These are phyloP conservation scores for Actinopyga echinites DNA, from an alignment of 53 echinoderm and acorn worm genomes.

Conservation along the genomic window DNA sequence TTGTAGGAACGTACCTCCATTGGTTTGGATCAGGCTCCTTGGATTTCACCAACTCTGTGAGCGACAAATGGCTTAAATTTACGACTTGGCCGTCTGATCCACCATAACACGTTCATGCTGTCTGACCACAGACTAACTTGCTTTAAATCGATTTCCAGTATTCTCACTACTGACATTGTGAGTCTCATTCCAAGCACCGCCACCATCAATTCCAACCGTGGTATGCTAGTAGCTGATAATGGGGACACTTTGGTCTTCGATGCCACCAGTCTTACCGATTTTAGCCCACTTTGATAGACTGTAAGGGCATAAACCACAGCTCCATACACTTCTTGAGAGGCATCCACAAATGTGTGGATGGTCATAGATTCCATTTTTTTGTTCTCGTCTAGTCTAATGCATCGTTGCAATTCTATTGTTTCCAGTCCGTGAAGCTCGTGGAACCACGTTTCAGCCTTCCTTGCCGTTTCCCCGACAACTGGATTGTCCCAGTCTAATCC, in stretches of 20 bases:
- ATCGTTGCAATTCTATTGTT: conserved; percentile 1
- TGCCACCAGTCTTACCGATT: background rate
- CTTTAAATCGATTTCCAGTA: background rate
- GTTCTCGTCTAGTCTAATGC: conserved; percentile 1
- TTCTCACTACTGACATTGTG: conserved; percentile 1
- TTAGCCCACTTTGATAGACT: background rate
- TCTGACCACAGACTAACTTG: conserved; percentile 23
- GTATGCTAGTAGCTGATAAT: conserved; percentile 22
- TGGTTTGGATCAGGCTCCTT: background rate
- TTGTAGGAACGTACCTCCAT: conserved; percentile 12
- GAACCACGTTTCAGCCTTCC: background rate
- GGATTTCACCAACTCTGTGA: conserved; percentile 9
- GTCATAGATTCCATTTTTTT: conserved; percentile 2
- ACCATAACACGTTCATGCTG: conserved; percentile 38
- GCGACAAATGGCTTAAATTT: conserved; percentile 19
- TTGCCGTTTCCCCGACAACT: background rate
- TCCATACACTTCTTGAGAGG: conserved; percentile 40
- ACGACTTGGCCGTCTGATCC: conserved; percentile 16
- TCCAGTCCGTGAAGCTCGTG: background rate
- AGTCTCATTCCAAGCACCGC: conserved; percentile 2
- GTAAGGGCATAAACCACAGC: conserved; percentile 26
- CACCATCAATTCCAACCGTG: conserved; percentile 41
- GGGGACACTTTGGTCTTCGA: conserved; percentile 26
- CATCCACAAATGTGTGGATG: conserved; percentile 21
- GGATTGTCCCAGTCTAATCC: conserved; percentile 15